Base-by-base conservation (phyloP, 2,113 vertebrate genomes). In the Himantopus leucocephalus region DNA sequence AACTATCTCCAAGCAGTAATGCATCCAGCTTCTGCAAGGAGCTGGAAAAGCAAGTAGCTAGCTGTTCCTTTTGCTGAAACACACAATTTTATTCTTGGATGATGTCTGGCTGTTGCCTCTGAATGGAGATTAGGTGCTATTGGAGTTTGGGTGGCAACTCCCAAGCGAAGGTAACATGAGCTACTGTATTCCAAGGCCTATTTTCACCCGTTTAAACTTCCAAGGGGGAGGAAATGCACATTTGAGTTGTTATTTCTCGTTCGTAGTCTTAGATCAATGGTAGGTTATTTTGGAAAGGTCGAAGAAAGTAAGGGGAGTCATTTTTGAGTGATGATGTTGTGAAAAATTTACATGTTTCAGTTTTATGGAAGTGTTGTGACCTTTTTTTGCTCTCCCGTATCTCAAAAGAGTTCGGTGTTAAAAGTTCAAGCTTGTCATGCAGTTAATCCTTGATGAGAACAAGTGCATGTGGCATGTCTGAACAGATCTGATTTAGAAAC, bases 371-470 rank as follows among this genome's bases (percentile, higher is more conserved):
- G 79, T 71, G 45, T 32, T 83, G 50, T 93, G 79, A 88, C 74
- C 88, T 84, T 77, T 60, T 73, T 94, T 90, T 93, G 70, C 78
- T 78, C 86, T 84, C 66, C 29, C 21, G 30, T 84, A 72, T 82
- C 66, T 86, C 94, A 76, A 55, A 94, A 73, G 68, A 70, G 58
- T 76, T 95, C 66, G 70, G 67, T 97, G 89, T 96, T 89, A 93
- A 86, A 94, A 95, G 88, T 97, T 97, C 95, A 90, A 80, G 80
- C 85, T 97, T 91, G 95, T 96, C 80, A 91, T 88, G 85, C 83
- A 94, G 93, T 96, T 97, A 98, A 96, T 98, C 97, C 97, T 98
- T 96, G 85, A 79, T 88, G 88, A 96, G 82, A 97, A 88, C 63
- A 86, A 94, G 86, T 92, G 80, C 78, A 72, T 87, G 60, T 96